Evolutionary conservation across 2,797 vertebrate genomes (phyloP), one percentile per base, ranked within the genome.

Genomic region (Gouania willdenowi): DNA sequence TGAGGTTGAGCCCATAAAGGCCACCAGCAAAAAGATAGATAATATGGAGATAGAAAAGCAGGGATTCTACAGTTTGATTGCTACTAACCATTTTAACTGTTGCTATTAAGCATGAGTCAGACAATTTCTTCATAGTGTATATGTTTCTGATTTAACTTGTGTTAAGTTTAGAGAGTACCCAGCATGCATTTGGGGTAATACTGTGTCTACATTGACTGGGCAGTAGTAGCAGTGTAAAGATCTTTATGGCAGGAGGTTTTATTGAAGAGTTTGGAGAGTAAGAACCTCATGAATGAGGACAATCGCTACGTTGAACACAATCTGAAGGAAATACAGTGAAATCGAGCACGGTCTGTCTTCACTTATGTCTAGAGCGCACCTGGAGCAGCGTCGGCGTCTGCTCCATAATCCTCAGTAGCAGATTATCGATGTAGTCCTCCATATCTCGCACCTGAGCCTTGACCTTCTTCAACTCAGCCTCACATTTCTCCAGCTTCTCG

Each of bases 341-440:
- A 5, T 16, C 35, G 15, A 15, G 29, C 30, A 3, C 5, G 2
- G n/a, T 8, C 57, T 5, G 38, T 15, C 2, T 32, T 89, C 80
- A 89, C 72, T 90, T 91, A 52, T 84, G 86, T 45, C 87, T 89
- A 25, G 0, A 75, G 78, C 88, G 86, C 52, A 95, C 93, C 83
- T 98, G 97, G 41, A 99, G 91, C 77, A 99, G 81, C 0, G 93
- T 93, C 3, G 97, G 97, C 0, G 94, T 97, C 62, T 95, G 92
- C 67, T 99, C 97, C 88, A 98, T 99, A 81, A 99, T 98, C 54
- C 92, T 91, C 75, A 99, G 85, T 63, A 99, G 75, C 55, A 98
- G 90, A 64, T 91, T 92, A 86, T 99, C 97, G 0, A 99, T 98
- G 85, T 98, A 99, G 79, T 94, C 91, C 84, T 99, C 96, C 74